Base-by-base conservation (phyloP, 2,797 vertebrate genomes). In the Champsocephalus esox region DNA sequence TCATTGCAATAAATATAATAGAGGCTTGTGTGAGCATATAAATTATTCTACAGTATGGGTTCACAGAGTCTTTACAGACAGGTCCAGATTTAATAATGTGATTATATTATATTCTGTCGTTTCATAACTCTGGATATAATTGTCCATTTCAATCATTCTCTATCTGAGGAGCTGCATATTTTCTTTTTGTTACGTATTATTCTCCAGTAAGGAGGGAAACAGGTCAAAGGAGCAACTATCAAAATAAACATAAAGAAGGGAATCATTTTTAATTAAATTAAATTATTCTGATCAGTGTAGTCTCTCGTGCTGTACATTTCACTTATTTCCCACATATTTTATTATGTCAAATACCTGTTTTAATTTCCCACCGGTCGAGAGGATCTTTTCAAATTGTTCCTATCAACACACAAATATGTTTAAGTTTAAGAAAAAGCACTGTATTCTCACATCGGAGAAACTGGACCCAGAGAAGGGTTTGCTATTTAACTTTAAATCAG, bases 1-100 rank as follows among this genome's bases (percentile, higher is more conserved):
- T 75, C 55, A 68, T 74, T 71, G 83, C 63, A 77, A 73, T 72
- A 85, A 70, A 86, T 77, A 67, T 81, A 50, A 55, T 19, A 72
- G 60, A 65, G 12, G 45, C 43, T 62, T 70, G 12, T 48, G 68
- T 62, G 55, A 46, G 51, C 48, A 74, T 74, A 76, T 77, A 78
- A 80, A 81, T 59, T 69, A 14, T 60, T 78, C 66, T 50, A 28
- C 28, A 28, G 28, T 28, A 34, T 19, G 24, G 52, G 66, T 66
- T 79, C 75, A 79, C 24, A 70, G 70, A 74, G 54, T 70, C 65
- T 38, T 60, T 66, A 49, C 19, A 14, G 34, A 43, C 61, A 75
- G 70, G 66, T 58, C 12, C 68, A 63, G 52, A 52, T 83, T 75
- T 76, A 67, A 71, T 79, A 57, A 71, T 70, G 64, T 56, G 50